Evolutionary conservation across 2,113 vertebrate species (phyloP).

Genomic region (Abramis brama): DNA sequence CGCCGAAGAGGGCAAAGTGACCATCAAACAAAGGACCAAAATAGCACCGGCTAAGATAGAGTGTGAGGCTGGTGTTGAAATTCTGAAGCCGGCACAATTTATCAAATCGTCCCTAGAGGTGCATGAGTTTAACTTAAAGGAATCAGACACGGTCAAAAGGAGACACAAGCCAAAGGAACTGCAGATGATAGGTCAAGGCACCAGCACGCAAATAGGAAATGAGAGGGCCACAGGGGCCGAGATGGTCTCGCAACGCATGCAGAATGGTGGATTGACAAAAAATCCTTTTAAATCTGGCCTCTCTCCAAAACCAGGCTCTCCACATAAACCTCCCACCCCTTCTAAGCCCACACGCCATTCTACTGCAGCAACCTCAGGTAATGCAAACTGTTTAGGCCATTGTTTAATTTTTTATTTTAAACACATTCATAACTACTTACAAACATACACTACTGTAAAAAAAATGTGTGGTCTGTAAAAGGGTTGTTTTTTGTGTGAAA

Average conservation of each 20-base stretch:
- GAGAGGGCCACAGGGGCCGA: conserved; percentile 63
- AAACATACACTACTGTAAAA: not conserved
- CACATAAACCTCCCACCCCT: conserved; percentile 52
- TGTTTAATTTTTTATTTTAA: not conserved
- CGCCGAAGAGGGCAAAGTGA: conserved; percentile 93
- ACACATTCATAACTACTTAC: not conserved
- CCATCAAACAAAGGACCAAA: conserved; percentile 93
- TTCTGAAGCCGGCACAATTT: not conserved
- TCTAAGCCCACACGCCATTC: conserved; percentile 43
- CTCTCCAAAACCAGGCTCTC: conserved; percentile 63
- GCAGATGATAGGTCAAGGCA: conserved; percentile 46
- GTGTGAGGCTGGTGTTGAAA: conserved; percentile 50
- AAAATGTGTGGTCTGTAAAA: not conserved
- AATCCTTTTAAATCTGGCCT: conserved; percentile 66
- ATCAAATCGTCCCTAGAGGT: conserved; percentile 62
- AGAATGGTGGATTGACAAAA: conserved; percentile 61
- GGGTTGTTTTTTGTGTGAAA: not conserved
- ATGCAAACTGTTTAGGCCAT: not conserved
- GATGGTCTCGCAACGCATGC: conserved; percentile 70
- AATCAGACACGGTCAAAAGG: conserved; percentile 93
- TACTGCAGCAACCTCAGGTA: conserved; percentile 58
- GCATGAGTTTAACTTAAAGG: conserved; percentile 90
- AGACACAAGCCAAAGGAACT: conserved; percentile 84
- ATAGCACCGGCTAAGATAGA: conserved; percentile 51
- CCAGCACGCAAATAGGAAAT: not conserved